Percentiles rank a stretch among this genome's conserved stretches.
These are phyloP conservation scores for Phortica magna DNA, from an alignment of 2,888 invertebrate genomes.

Conservation along the genomic window DNA sequence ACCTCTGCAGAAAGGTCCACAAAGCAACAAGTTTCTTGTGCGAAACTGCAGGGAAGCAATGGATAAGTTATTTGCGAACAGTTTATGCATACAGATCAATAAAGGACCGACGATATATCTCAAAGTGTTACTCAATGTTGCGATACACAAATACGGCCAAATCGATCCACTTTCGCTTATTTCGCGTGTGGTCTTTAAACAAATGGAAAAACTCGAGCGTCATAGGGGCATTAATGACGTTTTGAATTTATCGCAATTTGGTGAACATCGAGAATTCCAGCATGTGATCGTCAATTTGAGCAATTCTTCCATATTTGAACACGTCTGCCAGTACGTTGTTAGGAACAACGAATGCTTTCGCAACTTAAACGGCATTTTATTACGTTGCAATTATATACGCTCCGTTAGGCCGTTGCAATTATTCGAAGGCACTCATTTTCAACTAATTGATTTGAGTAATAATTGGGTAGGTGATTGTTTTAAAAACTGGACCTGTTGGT, in stretches of 20 bases:
- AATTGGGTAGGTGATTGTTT: conserved; percentile 59
- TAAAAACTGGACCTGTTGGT: neutral
- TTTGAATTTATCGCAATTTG: conserved; percentile 67
- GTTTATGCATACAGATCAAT: conserved; percentile 58
- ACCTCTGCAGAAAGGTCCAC: conserved; percentile 56
- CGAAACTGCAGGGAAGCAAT: conserved; percentile 69
- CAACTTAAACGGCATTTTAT: conserved; percentile 63
- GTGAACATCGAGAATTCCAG: conserved; percentile 53
- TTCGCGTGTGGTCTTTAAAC: conserved; percentile 54
- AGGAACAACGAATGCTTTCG: conserved; percentile 68
- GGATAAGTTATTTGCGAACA: conserved; percentile 68
- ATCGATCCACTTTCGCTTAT: conserved; percentile 66
- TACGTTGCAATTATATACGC: conserved; percentile 65
- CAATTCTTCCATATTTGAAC: conserved; percentile 64
- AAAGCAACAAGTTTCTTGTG: conserved; percentile 65
- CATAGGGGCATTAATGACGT: conserved; percentile 58
- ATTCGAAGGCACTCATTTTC: conserved; percentile 65
- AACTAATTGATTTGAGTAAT: conserved; percentile 63
- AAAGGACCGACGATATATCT: conserved; percentile 58
- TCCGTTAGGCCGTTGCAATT: conserved; percentile 63
- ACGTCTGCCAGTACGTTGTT: conserved; percentile 65
- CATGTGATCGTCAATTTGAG: conserved; percentile 64
- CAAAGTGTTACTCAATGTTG: conserved; percentile 67
- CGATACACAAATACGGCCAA: conserved; percentile 61
- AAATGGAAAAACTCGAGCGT: conserved; percentile 54